A percentile compares a stretch with the other conserved stretches of the same genome.
Conservation (phyloP, 1,140 invertebrate species). For the Sipha flava region DNA sequence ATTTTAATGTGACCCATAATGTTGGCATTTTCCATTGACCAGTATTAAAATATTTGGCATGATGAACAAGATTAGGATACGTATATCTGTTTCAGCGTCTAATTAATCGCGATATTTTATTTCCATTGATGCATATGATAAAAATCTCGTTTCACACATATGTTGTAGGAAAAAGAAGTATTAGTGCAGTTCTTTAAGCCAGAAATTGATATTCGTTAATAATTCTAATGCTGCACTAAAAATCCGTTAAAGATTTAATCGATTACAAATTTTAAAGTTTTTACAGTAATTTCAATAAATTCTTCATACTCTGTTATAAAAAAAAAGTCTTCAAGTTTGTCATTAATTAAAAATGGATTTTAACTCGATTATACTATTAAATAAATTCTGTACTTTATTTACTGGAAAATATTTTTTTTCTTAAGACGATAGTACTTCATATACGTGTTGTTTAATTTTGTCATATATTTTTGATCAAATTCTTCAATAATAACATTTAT, state of each 20-base stretch:
- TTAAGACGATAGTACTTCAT: background rate
- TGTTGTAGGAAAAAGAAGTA: constrained; percentile 33
- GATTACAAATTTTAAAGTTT: background rate
- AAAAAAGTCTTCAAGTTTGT: background rate
- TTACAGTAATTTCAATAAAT: background rate
- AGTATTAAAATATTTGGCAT: background rate
- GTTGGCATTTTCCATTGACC: background rate
- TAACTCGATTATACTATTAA: background rate
- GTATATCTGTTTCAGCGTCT: constrained; percentile 32
- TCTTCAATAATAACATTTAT: background rate
- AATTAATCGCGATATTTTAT: constrained; percentile 34
- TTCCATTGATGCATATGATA: constrained; percentile 33
- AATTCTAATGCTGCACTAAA: background rate
- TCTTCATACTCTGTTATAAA: background rate
- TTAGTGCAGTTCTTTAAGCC: constrained; percentile 7
- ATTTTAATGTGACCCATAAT: background rate
- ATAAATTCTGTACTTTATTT: background rate
- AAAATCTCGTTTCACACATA: constrained; percentile 34
- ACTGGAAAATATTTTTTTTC: background rate
- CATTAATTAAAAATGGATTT: background rate
- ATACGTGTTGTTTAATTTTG: background rate
- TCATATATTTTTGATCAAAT: background rate
- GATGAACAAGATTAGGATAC: background rate
- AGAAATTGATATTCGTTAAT: background rate
- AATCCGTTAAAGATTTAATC: background rate